These are phyloP conservation scores for Kryptolebias ocellatus DNA, from an alignment of 2,797 vertebrate genomes.

Conservation along the genomic window DNA sequence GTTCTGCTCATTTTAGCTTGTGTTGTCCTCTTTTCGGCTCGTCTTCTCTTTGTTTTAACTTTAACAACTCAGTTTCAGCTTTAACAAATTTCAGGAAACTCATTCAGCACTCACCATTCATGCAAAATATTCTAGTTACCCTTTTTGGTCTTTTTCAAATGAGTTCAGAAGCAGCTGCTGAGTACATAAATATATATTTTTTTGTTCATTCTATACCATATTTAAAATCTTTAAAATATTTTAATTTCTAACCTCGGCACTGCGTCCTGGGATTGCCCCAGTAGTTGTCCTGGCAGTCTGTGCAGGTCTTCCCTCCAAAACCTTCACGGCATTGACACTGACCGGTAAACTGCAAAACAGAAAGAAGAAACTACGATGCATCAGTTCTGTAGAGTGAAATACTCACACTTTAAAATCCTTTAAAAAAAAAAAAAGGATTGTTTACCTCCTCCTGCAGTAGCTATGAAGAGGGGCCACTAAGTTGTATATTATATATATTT, in stretches of 20 bases:
- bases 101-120: too few relatives aligned
- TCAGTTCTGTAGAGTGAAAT: background rate
- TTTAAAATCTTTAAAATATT: background rate
- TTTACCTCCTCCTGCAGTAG: too few relatives aligned
- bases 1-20: too few relatives aligned
- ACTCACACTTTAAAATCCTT: background rate
- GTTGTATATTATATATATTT: background rate
- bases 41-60: too few relatives aligned
- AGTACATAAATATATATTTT: too few relatives aligned
- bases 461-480: too few relatives aligned
- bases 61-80: too few relatives aligned
- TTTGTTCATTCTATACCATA: background rate
- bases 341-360: conserved; percentile 87
- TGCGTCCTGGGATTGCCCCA: conserved; percentile 91
- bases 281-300: conserved; percentile 93
- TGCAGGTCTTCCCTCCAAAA: conserved; percentile 92
- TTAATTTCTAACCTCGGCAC: conserved; percentile 87
- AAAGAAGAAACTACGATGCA: background rate
- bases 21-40: too few relatives aligned
- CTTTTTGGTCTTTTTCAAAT: too few relatives aligned
- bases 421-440: background rate
- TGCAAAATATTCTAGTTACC: too few relatives aligned
- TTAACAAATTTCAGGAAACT: too few relatives aligned
- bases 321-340: conserved; percentile 92
- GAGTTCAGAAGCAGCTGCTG: too few relatives aligned